Percentiles rank a stretch among this genome's conserved stretches.
phyloP scores from a whole-genome alignment of 2,888 invertebrate genomes.

The Aquatica leii region DNA sequence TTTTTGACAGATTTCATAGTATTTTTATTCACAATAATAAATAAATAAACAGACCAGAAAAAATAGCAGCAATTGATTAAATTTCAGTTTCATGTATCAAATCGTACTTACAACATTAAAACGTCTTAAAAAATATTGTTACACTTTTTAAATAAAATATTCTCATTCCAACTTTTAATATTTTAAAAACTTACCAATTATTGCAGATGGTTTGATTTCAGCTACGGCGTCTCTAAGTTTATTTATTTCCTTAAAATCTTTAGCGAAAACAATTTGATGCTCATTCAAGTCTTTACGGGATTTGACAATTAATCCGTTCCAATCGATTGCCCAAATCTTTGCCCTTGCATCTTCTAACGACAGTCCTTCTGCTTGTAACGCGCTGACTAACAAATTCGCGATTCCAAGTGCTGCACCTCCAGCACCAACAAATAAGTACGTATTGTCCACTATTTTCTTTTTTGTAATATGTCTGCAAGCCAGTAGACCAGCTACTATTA shows the following conservation, averaged over 20 bases:
- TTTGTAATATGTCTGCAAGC: conserved; percentile 81
- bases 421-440: conserved; percentile 89
- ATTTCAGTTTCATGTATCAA: too few relatives aligned
- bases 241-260: conserved; percentile 80
- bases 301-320: conserved; percentile 86
- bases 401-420: conserved; percentile 65
- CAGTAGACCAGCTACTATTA: conserved; percentile 92
- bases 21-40: too few relatives aligned
- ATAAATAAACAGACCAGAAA: too few relatives aligned
- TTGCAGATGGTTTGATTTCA: conserved; percentile 83
- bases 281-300: conserved; percentile 73
- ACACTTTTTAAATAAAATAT: too few relatives aligned
- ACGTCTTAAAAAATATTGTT: too few relatives aligned
- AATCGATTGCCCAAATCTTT: conserved; percentile 96
- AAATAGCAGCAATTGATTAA: too few relatives aligned
- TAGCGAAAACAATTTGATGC: conserved; percentile 77
- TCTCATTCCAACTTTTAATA: too few relatives aligned
- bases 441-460: conserved; percentile 84
- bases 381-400: conserved; percentile 33
- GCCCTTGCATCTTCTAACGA: conserved; percentile 76
- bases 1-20: too few relatives aligned
- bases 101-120: too few relatives aligned
- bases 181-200: conserved; percentile 88
- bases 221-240: conserved; percentile 82
- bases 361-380: conserved; percentile 64